These are phyloP conservation scores for Plagodis dolabraria DNA, from an alignment of 2,888 invertebrate species.

Conservation along the genomic window DNA sequence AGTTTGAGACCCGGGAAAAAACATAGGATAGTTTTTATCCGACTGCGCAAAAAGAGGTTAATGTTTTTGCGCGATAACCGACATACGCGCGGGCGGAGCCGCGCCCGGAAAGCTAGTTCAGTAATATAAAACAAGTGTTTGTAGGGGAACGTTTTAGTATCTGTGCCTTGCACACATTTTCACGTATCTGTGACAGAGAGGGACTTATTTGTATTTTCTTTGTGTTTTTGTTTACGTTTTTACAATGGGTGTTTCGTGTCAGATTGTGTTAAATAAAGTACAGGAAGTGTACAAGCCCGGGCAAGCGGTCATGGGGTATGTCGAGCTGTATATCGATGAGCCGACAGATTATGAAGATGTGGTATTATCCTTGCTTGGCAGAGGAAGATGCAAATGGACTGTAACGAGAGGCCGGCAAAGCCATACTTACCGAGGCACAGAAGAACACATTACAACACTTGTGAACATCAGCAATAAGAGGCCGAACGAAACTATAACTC, in stretches of 20 bases:
- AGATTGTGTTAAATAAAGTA: constrained; percentile 26
- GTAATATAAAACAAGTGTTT: too few species aligned
- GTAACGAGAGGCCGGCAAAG: constrained; percentile 6
- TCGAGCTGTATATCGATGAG: constrained; percentile 25
- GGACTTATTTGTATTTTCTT: too few species aligned
- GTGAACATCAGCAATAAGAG: constrained; percentile 15
- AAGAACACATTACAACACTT: constrained; percentile 16
- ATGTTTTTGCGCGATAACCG: too few species aligned
- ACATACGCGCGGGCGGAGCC: too few species aligned
- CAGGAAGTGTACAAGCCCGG: constrained; percentile 25
- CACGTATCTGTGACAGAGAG: too few species aligned
- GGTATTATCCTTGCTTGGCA: constrained; percentile 27
- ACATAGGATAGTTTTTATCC: too few species aligned
- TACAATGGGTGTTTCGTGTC: constrained; percentile 34
- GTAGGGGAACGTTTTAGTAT: too few species aligned
- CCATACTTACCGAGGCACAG: constrained; percentile 16
- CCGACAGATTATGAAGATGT: constrained; percentile 31
- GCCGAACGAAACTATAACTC: constrained; percentile 6
- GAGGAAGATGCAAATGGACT: constrained; percentile 29
- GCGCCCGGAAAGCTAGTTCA: too few species aligned
- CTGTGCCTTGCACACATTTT: too few species aligned
- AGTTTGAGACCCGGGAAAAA: too few species aligned
- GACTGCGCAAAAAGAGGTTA: too few species aligned
- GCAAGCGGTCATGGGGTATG: constrained; percentile 25
- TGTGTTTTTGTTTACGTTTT: too few species aligned